These are phyloP conservation scores for Aselliscus stoliczkanus DNA, from an alignment of 2,797 vertebrate genomes.

Conservation along the genomic window DNA sequence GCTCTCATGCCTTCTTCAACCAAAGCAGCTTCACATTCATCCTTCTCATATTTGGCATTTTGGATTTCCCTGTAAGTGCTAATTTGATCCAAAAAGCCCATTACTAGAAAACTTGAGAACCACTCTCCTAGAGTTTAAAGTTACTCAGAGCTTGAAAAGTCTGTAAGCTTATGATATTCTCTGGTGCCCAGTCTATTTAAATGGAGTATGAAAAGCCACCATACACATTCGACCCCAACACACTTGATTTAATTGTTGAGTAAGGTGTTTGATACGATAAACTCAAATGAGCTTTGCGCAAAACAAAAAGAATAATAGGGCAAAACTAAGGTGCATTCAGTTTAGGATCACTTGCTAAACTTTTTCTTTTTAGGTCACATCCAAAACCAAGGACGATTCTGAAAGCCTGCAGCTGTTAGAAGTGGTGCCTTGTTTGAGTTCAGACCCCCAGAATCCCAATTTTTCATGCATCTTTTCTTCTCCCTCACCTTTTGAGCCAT, in stretches of 20 bases:
- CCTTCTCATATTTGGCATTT: neutral
- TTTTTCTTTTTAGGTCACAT: neutral
- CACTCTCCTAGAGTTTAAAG: neutral
- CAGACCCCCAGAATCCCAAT: neutral
- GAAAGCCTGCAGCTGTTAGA: neutral
- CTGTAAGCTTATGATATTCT: neutral
- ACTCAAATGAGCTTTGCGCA: neutral
- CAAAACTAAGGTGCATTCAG: neutral
- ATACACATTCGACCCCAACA: neutral
- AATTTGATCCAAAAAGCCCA: neutral
- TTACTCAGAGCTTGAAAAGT: neutral
- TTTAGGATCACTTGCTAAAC: neutral
- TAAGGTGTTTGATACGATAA: neutral
- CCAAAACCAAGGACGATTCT: neutral
- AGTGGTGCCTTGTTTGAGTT: neutral
- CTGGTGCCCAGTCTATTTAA: neutral
- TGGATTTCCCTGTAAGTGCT: neutral
- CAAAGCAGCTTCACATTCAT: neutral
- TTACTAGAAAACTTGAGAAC: neutral
- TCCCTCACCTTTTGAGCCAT: neutral
- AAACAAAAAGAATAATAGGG: neutral
- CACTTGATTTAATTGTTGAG: neutral
- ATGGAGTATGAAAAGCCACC: neutral
- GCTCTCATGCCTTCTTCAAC: neutral
- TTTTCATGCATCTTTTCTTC: neutral